These are phyloP conservation scores for Anthopleura xanthogrammica DNA, from an alignment of 92 coral and sea anemone genomes.

Conservation along the genomic window DNA sequence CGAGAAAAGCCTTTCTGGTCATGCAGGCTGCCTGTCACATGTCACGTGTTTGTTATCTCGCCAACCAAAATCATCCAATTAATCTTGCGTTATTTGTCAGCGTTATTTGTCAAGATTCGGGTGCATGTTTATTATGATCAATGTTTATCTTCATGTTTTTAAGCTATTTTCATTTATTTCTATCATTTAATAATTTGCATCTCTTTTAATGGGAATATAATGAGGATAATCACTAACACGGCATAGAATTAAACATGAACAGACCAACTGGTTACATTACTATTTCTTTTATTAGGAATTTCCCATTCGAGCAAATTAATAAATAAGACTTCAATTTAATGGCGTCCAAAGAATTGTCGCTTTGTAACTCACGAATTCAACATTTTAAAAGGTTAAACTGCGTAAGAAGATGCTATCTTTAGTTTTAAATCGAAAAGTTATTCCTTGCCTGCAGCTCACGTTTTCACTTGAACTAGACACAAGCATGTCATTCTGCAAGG, in stretches of 20 bases:
- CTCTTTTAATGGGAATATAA: too few species aligned
- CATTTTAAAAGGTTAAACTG: background rate
- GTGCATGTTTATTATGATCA: background rate
- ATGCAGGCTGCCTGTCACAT: background rate
- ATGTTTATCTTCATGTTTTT: background rate
- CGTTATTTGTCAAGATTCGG: background rate
- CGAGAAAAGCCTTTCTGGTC: background rate
- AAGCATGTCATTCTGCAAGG: background rate
- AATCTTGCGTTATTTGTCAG: background rate
- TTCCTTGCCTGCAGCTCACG: background rate
- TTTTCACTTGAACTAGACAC: background rate
- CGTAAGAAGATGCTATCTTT: background rate
- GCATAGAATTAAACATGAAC: too few species aligned
- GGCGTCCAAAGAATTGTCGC: too few species aligned
- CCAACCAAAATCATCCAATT: background rate
- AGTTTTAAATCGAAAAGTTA: background rate
- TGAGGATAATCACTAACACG: too few species aligned
- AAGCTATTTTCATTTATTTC: background rate
- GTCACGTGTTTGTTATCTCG: background rate
- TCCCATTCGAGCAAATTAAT: too few species aligned
- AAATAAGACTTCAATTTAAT: too few species aligned
- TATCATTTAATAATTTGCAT: background rate
- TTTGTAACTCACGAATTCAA: too few species aligned
- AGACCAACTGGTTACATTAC: too few species aligned
- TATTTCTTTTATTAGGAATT: too few species aligned